Evolutionary conservation across 2,113 vertebrate species (phyloP).

Genomic region (Psettodes erumei): DNA sequence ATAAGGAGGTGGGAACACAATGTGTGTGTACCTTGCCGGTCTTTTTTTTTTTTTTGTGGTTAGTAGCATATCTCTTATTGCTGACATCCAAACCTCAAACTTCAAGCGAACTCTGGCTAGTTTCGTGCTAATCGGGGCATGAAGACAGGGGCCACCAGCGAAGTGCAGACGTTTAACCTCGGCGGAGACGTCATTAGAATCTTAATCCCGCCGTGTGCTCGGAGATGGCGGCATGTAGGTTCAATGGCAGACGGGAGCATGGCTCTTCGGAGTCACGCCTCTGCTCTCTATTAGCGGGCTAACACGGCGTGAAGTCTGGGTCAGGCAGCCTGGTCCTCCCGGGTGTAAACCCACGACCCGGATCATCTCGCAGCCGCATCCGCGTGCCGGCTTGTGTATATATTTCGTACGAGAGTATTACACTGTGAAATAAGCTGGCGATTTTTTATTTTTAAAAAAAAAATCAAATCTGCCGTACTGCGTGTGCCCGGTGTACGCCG

Average conservation of each 20-base stretch:
- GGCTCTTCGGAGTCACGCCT: neutral
- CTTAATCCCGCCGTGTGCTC: neutral
- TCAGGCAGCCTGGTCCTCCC: neutral
- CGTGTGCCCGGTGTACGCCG: conserved; percentile 1
- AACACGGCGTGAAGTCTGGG: neutral
- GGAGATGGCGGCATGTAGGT: neutral
- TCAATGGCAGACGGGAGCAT: neutral
- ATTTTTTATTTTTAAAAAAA: too few species aligned
- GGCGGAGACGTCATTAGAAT: neutral
- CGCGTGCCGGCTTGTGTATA: too few species aligned
- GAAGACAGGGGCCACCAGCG: neutral
- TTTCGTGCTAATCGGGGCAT: neutral
- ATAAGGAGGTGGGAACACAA: neutral
- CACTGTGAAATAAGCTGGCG: neutral
- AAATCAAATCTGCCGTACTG: conserved; percentile 8
- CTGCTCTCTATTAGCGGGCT: conserved; percentile 9
- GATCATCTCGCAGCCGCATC: too few species aligned
- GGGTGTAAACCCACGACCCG: neutral
- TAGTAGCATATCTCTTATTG: neutral
- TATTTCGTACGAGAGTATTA: neutral
- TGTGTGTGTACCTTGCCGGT: neutral
- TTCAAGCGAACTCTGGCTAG: neutral
- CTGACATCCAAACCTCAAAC: neutral
- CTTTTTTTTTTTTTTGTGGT: neutral
- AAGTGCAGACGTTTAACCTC: neutral